Percentiles rank a stretch among this genome's conserved stretches.
These are phyloP conservation scores for Sterna hirundo DNA, from an alignment of 2,113 vertebrate genomes.

Conservation along the genomic window DNA sequence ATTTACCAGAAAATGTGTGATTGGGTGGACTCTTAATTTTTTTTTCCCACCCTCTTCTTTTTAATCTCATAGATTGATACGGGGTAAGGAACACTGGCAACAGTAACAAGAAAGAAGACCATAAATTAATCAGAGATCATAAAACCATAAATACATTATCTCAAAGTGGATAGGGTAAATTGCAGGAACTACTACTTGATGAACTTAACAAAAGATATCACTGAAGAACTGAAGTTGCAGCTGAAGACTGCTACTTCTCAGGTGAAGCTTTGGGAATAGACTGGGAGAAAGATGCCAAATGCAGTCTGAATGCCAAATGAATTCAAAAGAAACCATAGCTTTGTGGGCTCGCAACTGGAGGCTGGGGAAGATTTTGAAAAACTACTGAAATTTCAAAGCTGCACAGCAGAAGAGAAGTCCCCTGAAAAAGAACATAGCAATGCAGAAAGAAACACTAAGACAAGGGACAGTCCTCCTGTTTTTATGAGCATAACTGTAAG, in stretches of 20 bases:
- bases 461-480: background rate
- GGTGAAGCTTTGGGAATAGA: background rate
- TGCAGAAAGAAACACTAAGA: background rate
- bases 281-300: background rate
- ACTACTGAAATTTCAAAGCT: background rate
- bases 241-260: background rate
- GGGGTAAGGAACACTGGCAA: background rate
- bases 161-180: background rate
- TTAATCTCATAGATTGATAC: background rate
- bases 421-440: background rate
- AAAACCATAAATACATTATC: background rate
- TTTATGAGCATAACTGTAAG: background rate
- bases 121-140: background rate
- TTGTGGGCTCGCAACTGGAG: background rate
- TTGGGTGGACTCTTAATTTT: rapidly evolving
- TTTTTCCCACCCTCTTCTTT: background rate
- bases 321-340: background rate
- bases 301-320: background rate
- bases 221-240: background rate
- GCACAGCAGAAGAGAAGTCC: background rate
- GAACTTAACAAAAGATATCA: background rate
- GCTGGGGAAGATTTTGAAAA: background rate
- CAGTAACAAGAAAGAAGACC: background rate
- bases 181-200: background rate
- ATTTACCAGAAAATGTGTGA: background rate